These are phyloP conservation scores for Eclectus roratus DNA, from an alignment of 2,113 vertebrate genomes.

Conservation along the genomic window DNA sequence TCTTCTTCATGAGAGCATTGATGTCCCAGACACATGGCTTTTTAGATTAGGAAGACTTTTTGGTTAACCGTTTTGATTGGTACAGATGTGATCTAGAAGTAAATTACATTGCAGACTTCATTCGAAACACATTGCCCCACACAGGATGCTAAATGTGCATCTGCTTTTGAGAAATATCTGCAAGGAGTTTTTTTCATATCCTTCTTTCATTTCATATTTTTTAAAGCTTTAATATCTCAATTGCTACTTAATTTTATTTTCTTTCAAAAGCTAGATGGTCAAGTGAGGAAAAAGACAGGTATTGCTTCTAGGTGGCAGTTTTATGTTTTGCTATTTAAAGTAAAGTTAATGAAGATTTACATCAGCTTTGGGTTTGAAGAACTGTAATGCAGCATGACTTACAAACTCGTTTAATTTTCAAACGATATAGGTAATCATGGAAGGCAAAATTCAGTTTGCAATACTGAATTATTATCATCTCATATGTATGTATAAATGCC, in stretches of 20 bases:
- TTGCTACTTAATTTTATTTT: not conserved
- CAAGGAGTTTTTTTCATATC: not conserved
- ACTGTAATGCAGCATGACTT: not conserved
- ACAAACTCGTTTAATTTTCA: conserved; percentile 40
- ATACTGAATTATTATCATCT: conserved; percentile 45
- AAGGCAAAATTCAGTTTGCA: conserved; percentile 10
- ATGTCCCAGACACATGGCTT: not conserved
- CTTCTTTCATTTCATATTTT: not conserved
- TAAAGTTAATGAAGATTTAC: not conserved
- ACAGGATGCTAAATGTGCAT: not conserved
- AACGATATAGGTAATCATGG: conserved; percentile 21
- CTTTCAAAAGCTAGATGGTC: not conserved
- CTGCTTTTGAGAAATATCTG: not conserved
- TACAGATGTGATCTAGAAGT: not conserved
- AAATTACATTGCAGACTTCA: not conserved
- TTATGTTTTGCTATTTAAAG: not conserved
- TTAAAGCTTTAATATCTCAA: not conserved
- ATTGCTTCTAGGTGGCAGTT: not conserved
- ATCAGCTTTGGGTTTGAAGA: not conserved
- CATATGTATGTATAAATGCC: not conserved
- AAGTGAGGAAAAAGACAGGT: not conserved
- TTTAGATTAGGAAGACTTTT: not conserved
- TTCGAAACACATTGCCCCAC: not conserved
- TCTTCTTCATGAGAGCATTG: not conserved
- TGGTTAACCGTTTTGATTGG: not conserved